A percentile compares a stretch with the other conserved stretches of the same genome.
Conservation (phyloP, 1,140 invertebrate species). For the Antheraea pernyi region DNA sequence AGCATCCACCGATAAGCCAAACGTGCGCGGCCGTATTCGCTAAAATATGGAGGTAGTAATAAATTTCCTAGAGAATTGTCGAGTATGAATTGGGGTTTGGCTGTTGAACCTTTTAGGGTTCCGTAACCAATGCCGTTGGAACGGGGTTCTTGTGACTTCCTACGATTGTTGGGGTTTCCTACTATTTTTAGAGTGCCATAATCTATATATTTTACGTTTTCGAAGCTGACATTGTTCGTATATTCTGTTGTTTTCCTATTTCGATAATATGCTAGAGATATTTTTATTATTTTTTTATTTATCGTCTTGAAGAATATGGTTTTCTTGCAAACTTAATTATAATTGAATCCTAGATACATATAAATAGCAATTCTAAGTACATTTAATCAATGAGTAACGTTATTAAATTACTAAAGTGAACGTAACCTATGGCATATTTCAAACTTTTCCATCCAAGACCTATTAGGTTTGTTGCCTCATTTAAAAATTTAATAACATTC, state of each 20-base stretch:
- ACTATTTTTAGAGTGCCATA: not conserved
- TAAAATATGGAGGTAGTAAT: slow-evolving; percentile 15
- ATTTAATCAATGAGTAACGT: too few relatives aligned
- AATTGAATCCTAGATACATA: too few relatives aligned
- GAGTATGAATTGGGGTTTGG: slow-evolving; percentile 11
- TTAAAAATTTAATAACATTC: too few relatives aligned
- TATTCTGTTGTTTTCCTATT: not conserved
- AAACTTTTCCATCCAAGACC: too few relatives aligned
- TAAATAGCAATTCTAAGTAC: too few relatives aligned
- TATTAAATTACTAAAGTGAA: too few relatives aligned
- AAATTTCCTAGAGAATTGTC: slow-evolving; percentile 13
- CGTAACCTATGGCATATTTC: too few relatives aligned
- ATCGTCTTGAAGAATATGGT: too few relatives aligned
- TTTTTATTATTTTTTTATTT: too few relatives aligned
- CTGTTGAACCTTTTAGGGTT: slow-evolving; percentile 4
- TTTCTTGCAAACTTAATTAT: too few relatives aligned
- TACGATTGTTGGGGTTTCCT: not conserved
- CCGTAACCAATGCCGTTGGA: not conserved
- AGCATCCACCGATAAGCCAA: slow-evolving; percentile 15
- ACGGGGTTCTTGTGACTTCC: not conserved
- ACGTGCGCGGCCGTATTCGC: slow-evolving; percentile 13
- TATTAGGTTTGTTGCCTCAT: too few relatives aligned
- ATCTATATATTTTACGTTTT: not conserved
- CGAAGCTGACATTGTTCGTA: not conserved
- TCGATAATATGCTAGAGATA: not conserved